These are phyloP conservation scores for Lepus americanus DNA, from an alignment of 2,113 vertebrate genomes.

Conservation along the genomic window DNA sequence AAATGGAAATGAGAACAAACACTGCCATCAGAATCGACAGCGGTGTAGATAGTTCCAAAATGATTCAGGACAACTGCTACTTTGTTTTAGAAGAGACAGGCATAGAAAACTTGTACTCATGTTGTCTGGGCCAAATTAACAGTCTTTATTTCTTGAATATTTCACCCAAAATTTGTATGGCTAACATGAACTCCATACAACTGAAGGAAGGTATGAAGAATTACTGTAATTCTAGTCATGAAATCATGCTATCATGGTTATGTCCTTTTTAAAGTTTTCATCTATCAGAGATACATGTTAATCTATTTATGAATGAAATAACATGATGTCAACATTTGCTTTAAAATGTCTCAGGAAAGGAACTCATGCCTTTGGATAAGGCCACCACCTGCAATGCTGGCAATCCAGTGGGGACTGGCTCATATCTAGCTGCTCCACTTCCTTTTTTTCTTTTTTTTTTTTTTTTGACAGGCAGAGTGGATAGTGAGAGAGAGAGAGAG, in stretches of 20 bases:
- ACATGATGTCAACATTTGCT: neutral
- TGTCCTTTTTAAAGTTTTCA: neutral
- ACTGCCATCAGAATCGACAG: constrained; percentile 61
- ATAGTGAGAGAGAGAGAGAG: too few species aligned
- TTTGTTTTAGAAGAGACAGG: constrained; percentile 23
- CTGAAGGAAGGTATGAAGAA: neutral
- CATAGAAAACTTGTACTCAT: constrained; percentile 32
- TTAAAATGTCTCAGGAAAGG: constrained; percentile 7
- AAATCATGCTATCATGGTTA: neutral
- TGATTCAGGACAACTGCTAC: constrained; percentile 49
- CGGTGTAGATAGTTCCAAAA: constrained; percentile 56
- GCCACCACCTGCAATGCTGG: too few species aligned
- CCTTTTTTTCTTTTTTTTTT: too few species aligned
- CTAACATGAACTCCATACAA: constrained; percentile 16
- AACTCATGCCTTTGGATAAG: too few species aligned
- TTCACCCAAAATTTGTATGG: constrained; percentile 47
- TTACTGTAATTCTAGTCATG: neutral
- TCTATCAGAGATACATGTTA: neutral
- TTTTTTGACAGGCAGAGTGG: too few species aligned
- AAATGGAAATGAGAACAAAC: constrained; percentile 65
- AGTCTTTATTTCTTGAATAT: constrained; percentile 54
- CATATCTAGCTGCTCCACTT: too few species aligned
- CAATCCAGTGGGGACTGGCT: too few species aligned
- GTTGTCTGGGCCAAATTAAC: constrained; percentile 61
- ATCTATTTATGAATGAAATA: constrained; percentile 3